phyloP scores from a whole-genome alignment of 1,140 invertebrate genomes.

The Whitmania pigra region DNA sequence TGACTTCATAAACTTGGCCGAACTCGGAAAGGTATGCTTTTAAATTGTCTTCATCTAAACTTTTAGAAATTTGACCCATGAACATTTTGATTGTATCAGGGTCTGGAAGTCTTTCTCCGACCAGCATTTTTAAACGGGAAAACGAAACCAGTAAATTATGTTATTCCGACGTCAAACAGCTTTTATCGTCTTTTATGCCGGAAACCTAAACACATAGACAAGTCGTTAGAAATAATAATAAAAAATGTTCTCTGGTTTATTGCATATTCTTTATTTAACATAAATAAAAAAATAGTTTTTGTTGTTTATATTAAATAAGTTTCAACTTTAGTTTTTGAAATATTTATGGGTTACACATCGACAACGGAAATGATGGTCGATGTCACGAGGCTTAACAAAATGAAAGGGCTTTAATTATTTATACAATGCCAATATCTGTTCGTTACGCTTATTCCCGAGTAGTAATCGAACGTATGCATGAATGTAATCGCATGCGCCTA shows the following conservation, averaged over 20 bases:
- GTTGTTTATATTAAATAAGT: too few species aligned
- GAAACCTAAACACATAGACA: conserved; percentile 7
- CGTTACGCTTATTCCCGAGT: too few species aligned
- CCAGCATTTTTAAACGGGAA: conserved; percentile 1
- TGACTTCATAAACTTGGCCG: conserved; percentile 20
- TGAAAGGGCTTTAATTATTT: too few species aligned
- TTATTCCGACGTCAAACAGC: neutral
- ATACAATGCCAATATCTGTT: too few species aligned
- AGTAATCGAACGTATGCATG: too few species aligned
- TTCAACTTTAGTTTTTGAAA: too few species aligned
- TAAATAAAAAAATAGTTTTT: neutral
- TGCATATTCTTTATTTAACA: neutral
- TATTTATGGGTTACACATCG: too few species aligned
- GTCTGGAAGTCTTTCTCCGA: conserved; percentile 9
- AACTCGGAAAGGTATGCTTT: conserved; percentile 21
- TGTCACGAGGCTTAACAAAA: too few species aligned
- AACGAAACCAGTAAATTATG: neutral
- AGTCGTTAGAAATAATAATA: neutral
- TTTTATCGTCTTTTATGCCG: neutral
- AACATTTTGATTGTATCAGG: conserved; percentile 22
- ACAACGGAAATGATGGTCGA: too few species aligned
- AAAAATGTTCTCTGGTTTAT: neutral
- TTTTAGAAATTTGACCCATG: conserved; percentile 20
- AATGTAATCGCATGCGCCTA: too few species aligned
- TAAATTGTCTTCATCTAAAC: conserved; percentile 22